These are phyloP conservation scores for Brachypodius melanocephalos DNA, from an alignment of 2,113 vertebrate species.

Conservation along the genomic window DNA sequence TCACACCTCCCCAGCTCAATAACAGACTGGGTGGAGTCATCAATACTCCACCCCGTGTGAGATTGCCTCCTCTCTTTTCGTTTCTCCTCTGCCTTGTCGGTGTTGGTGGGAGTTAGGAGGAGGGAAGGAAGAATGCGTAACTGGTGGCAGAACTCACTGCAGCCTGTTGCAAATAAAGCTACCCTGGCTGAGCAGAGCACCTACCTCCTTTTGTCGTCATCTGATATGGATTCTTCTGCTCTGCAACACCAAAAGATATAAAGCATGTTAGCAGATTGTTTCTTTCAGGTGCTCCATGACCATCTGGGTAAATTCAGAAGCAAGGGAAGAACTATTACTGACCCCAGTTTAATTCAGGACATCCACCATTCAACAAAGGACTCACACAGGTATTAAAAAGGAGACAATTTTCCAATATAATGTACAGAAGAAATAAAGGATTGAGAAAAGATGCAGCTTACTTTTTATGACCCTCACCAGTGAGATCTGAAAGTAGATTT, in stretches of 20 bases:
- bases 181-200: conserved; percentile 4
- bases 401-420: neutral
- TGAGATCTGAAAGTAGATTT: neutral
- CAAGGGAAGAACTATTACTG: neutral
- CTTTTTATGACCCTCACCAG: neutral
- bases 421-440: neutral
- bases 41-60: neutral
- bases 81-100: neutral
- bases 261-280: neutral
- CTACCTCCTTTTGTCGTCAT: conserved; percentile 94
- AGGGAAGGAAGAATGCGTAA: neutral
- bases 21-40: neutral
- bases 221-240: conserved; percentile 85
- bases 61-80: neutral
- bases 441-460: neutral
- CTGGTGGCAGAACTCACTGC: neutral
- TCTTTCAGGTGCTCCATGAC: neutral
- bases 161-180: neutral
- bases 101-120: neutral
- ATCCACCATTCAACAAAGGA: neutral
- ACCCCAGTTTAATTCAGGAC: neutral
- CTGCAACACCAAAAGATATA: conserved; percentile 75
- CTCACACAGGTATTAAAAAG: neutral
- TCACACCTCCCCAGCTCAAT: neutral
- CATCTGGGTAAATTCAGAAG: neutral